These are phyloP conservation scores for Eumaeus atala DNA, from an alignment of 1,140 invertebrate genomes.

Conservation along the genomic window DNA sequence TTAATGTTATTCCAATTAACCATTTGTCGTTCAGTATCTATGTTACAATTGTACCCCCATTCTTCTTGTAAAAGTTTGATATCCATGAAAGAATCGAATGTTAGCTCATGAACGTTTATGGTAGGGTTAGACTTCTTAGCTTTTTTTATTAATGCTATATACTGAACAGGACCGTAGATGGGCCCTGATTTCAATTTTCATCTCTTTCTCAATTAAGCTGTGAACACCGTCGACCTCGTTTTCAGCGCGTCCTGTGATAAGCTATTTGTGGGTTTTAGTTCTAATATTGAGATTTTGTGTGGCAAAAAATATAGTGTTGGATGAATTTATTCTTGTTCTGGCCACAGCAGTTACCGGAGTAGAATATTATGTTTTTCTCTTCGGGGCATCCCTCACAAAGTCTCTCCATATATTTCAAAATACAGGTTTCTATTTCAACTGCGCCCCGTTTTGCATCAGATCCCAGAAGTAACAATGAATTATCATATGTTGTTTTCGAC, in stretches of 20 bases:
- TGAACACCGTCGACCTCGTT: slow-evolving; percentile 25
- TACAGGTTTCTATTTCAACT: slow-evolving; percentile 22
- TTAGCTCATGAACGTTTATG: slow-evolving; percentile 16
- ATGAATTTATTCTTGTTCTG: slow-evolving; percentile 29
- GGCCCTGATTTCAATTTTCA: slow-evolving; percentile 29
- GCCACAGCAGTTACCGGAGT: slow-evolving; percentile 24
- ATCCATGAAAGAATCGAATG: slow-evolving; percentile 17
- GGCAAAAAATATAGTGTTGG: slow-evolving; percentile 20
- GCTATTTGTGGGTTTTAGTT: slow-evolving; percentile 27
- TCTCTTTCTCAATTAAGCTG: slow-evolving; percentile 21
- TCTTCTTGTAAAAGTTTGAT: slow-evolving; percentile 18
- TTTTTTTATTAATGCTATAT: slow-evolving; percentile 23
- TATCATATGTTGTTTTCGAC: slow-evolving; percentile 19
- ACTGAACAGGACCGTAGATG: slow-evolving; percentile 24
- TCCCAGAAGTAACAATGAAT: slow-evolving; percentile 55
- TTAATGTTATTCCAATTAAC: slow-evolving; percentile 19
- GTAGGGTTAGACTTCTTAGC: slow-evolving; percentile 9
- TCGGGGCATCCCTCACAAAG: slow-evolving; percentile 10
- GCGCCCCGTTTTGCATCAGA: slow-evolving; percentile 23
- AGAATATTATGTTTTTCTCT: slow-evolving; percentile 23
- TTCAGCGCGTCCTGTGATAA: slow-evolving; percentile 27
- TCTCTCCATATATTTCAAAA: slow-evolving; percentile 19
- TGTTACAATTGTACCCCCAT: slow-evolving; percentile 21
- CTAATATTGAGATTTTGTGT: slow-evolving; percentile 19
- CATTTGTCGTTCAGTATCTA: slow-evolving; percentile 10